Percentiles rank a stretch among this genome's conserved stretches.
phyloP scores from a whole-genome alignment of 2,113 vertebrate species.

The Rynchops niger region DNA sequence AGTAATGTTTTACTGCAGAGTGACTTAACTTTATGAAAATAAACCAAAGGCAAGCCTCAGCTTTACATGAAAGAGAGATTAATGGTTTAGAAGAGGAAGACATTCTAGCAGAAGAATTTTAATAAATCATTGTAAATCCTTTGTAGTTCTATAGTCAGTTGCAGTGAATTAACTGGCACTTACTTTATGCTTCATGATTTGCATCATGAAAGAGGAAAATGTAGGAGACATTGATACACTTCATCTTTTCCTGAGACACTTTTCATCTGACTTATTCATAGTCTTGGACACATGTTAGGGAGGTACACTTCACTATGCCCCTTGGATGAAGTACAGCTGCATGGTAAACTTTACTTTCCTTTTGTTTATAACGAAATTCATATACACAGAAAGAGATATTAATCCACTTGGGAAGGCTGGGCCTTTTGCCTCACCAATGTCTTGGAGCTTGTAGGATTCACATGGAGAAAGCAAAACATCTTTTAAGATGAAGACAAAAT shows the following conservation, averaged over 20 bases:
- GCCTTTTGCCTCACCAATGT: neutral
- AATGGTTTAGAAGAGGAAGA: slow-evolving; percentile 52
- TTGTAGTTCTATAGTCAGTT: slow-evolving; percentile 7
- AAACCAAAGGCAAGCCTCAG: slow-evolving; percentile 54
- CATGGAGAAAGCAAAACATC: neutral
- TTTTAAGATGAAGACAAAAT: neutral
- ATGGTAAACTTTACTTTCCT: neutral
- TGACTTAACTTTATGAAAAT: slow-evolving; percentile 70
- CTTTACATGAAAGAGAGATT: slow-evolving; percentile 59
- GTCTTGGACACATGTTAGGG: neutral
- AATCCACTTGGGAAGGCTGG: neutral
- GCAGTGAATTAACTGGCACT: neutral
- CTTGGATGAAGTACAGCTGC: neutral
- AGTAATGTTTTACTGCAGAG: slow-evolving; percentile 52
- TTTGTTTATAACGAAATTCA: neutral
- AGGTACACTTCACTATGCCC: neutral
- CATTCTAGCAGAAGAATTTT: slow-evolving; percentile 27
- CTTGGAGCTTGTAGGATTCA: neutral
- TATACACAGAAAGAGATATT: neutral
- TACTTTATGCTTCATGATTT: slow-evolving; percentile 10
- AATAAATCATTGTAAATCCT: slow-evolving; percentile 35
- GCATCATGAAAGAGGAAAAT: slow-evolving; percentile 22
- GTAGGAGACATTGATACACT: neutral
- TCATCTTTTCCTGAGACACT: neutral
- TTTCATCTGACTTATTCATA: neutral